Conservation (phyloP, 2,113 vertebrate species). For the Genyomyrus donnyi region DNA sequence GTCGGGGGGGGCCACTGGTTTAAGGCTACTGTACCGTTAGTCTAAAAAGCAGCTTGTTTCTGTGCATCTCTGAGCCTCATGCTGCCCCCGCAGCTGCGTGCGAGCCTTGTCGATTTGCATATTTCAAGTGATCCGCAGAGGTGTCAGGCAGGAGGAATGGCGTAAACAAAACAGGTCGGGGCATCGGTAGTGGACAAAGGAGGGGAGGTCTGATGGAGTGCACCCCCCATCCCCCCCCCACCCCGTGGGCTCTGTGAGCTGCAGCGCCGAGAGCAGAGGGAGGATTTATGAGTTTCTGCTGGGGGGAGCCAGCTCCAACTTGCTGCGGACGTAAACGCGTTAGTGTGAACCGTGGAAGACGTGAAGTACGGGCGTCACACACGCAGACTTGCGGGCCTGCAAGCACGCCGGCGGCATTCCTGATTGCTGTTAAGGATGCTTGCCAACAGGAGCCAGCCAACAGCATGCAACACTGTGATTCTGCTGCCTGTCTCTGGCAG, state of each 20-base stretch:
- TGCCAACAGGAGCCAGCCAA: not conserved
- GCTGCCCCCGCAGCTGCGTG: not conserved
- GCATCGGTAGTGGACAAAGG: not conserved
- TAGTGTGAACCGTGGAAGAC: not conserved
- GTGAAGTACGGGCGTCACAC: not conserved
- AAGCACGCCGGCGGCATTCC: not conserved
- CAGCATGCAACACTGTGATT: not conserved
- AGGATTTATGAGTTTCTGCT: not conserved
- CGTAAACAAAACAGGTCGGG: not conserved
- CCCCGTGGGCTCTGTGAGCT: not conserved
- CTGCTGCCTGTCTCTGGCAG: not conserved
- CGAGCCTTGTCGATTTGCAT: not conserved
- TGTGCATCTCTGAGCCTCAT: not conserved
- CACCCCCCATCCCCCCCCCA: too few species aligned
- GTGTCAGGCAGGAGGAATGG: not conserved
- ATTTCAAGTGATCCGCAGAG: not conserved
- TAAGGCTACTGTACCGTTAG: not conserved
- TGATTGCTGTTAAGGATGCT: not conserved
- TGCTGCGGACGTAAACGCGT: constrained; percentile 6
- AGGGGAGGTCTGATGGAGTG: not conserved
- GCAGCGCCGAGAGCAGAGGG: not conserved
- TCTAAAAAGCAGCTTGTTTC: not conserved
- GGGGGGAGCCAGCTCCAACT: not conserved
- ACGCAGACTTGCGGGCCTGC: not conserved
- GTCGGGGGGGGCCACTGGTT: not conserved